Percentiles rank a stretch among this genome's conserved stretches.
phyloP scores from a whole-genome alignment of 2,888 invertebrate species.

The Clistopyga incitator region DNA sequence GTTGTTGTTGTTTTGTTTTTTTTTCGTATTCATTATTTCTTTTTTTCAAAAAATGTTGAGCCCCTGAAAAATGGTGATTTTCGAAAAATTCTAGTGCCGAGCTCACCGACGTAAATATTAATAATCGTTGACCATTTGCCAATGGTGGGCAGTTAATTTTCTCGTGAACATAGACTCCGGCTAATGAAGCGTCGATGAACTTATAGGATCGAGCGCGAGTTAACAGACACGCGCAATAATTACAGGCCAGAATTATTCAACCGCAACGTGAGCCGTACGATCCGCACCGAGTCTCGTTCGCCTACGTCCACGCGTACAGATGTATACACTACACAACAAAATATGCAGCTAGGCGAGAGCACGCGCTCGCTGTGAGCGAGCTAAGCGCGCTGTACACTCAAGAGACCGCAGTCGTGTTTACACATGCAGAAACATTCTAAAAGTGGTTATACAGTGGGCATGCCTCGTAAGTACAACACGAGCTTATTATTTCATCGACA shows the following conservation, averaged over 20 bases:
- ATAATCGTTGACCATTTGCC: not conserved
- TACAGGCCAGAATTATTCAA: constrained; percentile 63
- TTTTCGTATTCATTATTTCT: too few species aligned
- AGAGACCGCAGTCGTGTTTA: constrained; percentile 62
- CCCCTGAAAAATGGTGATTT: too few species aligned
- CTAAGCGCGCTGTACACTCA: constrained; percentile 9
- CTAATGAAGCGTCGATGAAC: constrained; percentile 64
- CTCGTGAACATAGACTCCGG: not conserved
- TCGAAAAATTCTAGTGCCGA: too few species aligned
- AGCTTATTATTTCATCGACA: constrained; percentile 64
- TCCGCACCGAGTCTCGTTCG: constrained; percentile 32
- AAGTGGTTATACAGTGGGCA: constrained; percentile 61
- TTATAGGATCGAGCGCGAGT: constrained; percentile 57
- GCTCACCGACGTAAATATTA: not conserved
- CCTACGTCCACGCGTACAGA: constrained; percentile 41
- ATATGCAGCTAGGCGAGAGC: constrained; percentile 42
- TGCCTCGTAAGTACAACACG: constrained; percentile 37
- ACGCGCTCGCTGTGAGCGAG: constrained; percentile 11
- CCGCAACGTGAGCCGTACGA: constrained; percentile 56
- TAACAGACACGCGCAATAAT: constrained; percentile 69
- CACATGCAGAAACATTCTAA: constrained; percentile 68
- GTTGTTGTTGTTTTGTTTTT: too few species aligned
- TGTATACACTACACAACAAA: constrained; percentile 19
- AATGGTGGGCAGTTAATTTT: too few species aligned
- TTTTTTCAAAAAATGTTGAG: too few species aligned